Percentiles rank a stretch among this genome's conserved stretches.
These are phyloP conservation scores for Eristalinus aeneus DNA, from an alignment of 2,888 invertebrate genomes.

Conservation along the genomic window DNA sequence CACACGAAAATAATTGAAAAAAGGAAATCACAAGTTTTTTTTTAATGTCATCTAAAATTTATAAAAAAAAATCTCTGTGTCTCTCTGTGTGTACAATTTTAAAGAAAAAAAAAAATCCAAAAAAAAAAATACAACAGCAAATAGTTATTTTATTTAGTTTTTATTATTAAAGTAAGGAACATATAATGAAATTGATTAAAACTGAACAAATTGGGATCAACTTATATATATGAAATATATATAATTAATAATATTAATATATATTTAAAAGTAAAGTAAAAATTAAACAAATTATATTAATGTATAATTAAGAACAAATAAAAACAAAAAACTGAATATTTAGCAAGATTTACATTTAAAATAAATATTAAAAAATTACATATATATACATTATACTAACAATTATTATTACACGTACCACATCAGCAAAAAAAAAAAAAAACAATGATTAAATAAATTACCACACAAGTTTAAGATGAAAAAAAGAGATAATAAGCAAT, in stretches of 20 bases:
- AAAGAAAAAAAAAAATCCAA: slow-evolving; percentile 31
- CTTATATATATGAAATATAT: slow-evolving; percentile 80
- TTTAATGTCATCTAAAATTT: slow-evolving; percentile 53
- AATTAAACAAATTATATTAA: slow-evolving; percentile 70
- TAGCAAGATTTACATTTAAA: slow-evolving; percentile 71
- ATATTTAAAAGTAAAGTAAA: slow-evolving; percentile 57
- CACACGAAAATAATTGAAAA: background rate
- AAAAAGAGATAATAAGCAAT: slow-evolving; percentile 28
- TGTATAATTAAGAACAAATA: slow-evolving; percentile 61
- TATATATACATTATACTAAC: slow-evolving; percentile 66
- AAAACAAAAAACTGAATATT: slow-evolving; percentile 57
- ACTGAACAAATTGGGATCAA: slow-evolving; percentile 81
- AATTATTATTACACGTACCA: slow-evolving; percentile 67
- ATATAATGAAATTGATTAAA: slow-evolving; percentile 73
- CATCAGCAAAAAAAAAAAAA: slow-evolving; percentile 51
- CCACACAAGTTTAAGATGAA: slow-evolving; percentile 46
- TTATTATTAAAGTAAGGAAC: slow-evolving; percentile 56
- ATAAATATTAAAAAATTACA: slow-evolving; percentile 63
- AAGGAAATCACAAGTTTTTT: slow-evolving; percentile 51
- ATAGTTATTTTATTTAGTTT: slow-evolving; percentile 66
- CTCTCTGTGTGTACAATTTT: slow-evolving; percentile 68
- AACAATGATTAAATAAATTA: slow-evolving; percentile 7
- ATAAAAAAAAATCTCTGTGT: slow-evolving; percentile 51
- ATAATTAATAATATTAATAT: slow-evolving; percentile 74
- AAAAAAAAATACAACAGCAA: slow-evolving; percentile 45